These are phyloP conservation scores for Hybognathus amarus DNA, from an alignment of 2,797 vertebrate genomes.

Conservation along the genomic window DNA sequence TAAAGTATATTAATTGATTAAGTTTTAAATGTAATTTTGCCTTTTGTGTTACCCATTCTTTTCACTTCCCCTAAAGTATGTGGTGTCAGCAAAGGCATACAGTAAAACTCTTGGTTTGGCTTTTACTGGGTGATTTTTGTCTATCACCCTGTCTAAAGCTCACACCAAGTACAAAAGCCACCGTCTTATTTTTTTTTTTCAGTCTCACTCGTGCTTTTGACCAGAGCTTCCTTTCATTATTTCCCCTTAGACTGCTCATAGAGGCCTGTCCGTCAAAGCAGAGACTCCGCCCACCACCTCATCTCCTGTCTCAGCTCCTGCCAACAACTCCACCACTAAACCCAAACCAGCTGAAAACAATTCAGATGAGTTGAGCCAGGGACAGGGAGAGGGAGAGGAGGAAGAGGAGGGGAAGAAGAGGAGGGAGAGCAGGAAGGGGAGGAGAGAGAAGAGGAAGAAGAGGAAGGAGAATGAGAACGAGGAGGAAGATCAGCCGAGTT, in stretches of 20 bases:
- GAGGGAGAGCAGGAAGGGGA: constrained; percentile 74
- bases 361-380: constrained; percentile 64
- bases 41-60: constrained; percentile 74
- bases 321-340: constrained; percentile 64
- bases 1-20: not conserved
- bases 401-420: constrained; percentile 76
- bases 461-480: constrained; percentile 82
- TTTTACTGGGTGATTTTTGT: constrained; percentile 62
- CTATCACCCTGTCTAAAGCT: constrained; percentile 68
- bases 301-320: constrained; percentile 61
- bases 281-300: constrained; percentile 71
- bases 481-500: constrained; percentile 77
- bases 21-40: constrained; percentile 38
- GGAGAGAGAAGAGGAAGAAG: constrained; percentile 77
- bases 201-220: not conserved
- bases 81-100: constrained; percentile 74
- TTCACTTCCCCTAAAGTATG: constrained; percentile 63
- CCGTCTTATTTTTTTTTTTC: too few species aligned
- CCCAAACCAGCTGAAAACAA: constrained; percentile 69
- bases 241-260: constrained; percentile 75
- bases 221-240: not conserved
- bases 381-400: constrained; percentile 74
- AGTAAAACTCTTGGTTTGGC: constrained; percentile 68
- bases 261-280: constrained; percentile 76
- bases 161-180: constrained; percentile 60